Evolutionary conservation across 2,797 vertebrate species (phyloP).

Genomic region (Lepus townsendii): DNA sequence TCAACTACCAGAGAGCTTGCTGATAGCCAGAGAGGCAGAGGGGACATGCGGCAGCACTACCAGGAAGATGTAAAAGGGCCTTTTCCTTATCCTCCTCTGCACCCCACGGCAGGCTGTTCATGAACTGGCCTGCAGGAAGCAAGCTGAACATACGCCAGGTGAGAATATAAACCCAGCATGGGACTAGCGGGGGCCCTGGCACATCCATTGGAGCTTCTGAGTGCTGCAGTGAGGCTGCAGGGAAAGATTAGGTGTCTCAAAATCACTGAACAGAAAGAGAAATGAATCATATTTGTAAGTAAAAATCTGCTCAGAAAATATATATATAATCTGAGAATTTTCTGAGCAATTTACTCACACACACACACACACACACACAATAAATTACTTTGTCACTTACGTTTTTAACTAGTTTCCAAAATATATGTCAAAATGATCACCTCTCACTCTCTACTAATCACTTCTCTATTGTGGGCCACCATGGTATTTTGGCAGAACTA

Average conservation of each 20-base stretch:
- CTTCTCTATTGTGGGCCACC: slow-evolving; percentile 5
- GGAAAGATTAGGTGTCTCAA: not conserved
- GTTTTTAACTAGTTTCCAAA: slow-evolving; percentile 49
- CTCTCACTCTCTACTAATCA: not conserved
- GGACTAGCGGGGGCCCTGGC: not conserved
- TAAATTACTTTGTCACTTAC: not conserved
- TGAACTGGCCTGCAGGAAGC: not conserved
- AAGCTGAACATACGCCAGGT: not conserved
- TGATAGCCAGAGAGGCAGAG: not conserved
- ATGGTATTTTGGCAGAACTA: slow-evolving; percentile 25
- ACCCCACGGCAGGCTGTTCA: not conserved
- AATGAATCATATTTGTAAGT: not conserved
- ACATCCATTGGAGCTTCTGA: not conserved
- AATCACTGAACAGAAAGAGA: not conserved
- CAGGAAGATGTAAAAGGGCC: not conserved
- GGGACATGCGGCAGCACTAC: not conserved
- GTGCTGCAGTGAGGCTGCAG: not conserved
- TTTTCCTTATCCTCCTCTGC: not conserved
- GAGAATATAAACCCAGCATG: not conserved
- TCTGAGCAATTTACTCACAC: not conserved
- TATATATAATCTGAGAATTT: no score
- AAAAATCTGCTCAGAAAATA: slow-evolving; percentile 10
- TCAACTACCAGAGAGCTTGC: not conserved
- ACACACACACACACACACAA: not conserved
- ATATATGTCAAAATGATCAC: not conserved